A percentile compares a stretch with the other conserved stretches of the same genome.
These are phyloP conservation scores for Probosciger aterrimus DNA, from an alignment of 2,113 vertebrate genomes.

Conservation along the genomic window DNA sequence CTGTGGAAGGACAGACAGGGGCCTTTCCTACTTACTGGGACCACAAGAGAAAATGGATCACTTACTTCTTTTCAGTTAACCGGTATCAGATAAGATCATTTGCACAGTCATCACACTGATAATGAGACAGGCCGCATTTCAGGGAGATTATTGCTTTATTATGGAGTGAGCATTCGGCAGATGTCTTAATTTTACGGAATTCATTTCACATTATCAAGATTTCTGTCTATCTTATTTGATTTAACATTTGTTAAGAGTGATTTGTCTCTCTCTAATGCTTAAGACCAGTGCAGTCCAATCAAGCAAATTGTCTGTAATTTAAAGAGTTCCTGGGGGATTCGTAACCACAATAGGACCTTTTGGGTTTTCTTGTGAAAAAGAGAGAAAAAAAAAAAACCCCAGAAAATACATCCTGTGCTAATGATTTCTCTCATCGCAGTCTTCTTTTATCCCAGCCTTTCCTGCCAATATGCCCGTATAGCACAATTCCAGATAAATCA, in stretches of 20 bases:
- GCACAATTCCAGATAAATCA: constrained; percentile 66
- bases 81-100: constrained; percentile 20
- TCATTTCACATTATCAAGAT: constrained; percentile 66
- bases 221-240: constrained; percentile 65
- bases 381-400: not conserved
- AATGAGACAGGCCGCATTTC: constrained; percentile 55
- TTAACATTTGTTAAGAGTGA: constrained; percentile 65
- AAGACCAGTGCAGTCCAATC: constrained; percentile 61
- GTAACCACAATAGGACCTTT: constrained; percentile 44
- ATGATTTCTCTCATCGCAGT: constrained; percentile 56
- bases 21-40: not conserved
- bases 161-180: constrained; percentile 12
- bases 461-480: constrained; percentile 53
- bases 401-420: constrained; percentile 53
- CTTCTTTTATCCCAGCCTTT: constrained; percentile 61
- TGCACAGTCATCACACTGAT: constrained; percentile 27
- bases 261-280: constrained; percentile 62
- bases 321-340: constrained; percentile 59
- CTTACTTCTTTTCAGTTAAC: constrained; percentile 9
- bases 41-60: not conserved
- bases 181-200: constrained; percentile 64
- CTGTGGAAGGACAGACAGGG: not conserved
- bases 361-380: not conserved
- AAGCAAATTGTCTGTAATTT: constrained; percentile 68
- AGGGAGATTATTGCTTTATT: constrained; percentile 50